A percentile compares a stretch with the other conserved stretches of the same genome.
Conservation (phyloP, 1,140 invertebrate species). For the Plectrocnemia conspersa region DNA sequence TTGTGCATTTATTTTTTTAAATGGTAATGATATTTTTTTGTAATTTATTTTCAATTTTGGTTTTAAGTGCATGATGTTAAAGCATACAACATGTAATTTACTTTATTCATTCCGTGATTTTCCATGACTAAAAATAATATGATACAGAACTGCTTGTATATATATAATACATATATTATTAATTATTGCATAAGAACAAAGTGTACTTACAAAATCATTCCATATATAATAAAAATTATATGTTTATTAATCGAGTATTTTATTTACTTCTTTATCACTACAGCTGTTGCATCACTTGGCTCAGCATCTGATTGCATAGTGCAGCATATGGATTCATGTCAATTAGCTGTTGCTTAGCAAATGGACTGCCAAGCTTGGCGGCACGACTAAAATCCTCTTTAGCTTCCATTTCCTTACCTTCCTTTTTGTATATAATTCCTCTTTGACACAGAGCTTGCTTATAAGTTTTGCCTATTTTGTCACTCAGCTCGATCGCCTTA, state of each 20-base stretch:
- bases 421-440: conserved; percentile 63
- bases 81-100: too few relatives aligned
- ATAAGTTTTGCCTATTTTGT: conserved; percentile 56
- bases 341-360: conserved; percentile 74
- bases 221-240: conserved; percentile 2
- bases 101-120: too few relatives aligned
- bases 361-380: conserved; percentile 68
- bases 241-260: background rate
- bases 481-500: conserved; percentile 62
- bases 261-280: conserved; percentile 16
- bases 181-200: too few relatives aligned
- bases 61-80: too few relatives aligned
- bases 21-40: too few relatives aligned
- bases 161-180: too few relatives aligned
- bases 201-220: too few relatives aligned
- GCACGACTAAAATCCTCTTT: conserved; percentile 68
- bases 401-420: conserved; percentile 59
- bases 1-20: too few relatives aligned
- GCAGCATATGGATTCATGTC: conserved; percentile 81
- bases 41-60: too few relatives aligned
- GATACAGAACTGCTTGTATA: too few relatives aligned
- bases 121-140: too few relatives aligned
- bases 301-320: conserved; percentile 89
- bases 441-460: conserved; percentile 77
- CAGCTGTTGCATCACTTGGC: conserved; percentile 44